Base-by-base conservation (phyloP, 2,888 invertebrate species). In the Orchestes rusci region DNA sequence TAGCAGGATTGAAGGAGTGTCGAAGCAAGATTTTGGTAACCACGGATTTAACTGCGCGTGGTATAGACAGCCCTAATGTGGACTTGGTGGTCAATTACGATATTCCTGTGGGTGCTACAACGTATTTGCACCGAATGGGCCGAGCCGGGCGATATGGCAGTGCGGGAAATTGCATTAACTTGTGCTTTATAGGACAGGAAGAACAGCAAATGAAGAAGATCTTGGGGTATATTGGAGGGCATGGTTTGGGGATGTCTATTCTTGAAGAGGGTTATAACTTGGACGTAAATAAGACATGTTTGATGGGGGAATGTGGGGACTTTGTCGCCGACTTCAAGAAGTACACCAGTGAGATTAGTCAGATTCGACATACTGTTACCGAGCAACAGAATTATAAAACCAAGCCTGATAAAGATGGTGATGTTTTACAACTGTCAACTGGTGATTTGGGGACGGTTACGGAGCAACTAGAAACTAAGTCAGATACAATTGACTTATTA, bases 31-130 rank as follows among this genome's bases (percentile, higher is more conserved):
- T 95, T 57, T 71, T 99, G 47, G 73, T 97, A 36, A 82, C 94
- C 1, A 97, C 96, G 1, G 96, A 91, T 70, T 71, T 92, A 54
- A 84, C 91, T 52, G 84, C 96, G 2, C 75, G 99, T 53, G 99
- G 99, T 8, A 87, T 99, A 52, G 97, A 99, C 73, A 89, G 87
- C 1, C 83, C 88, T 2, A 86, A 91, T 69, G 84, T 96, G 7
- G 90, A 97, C 72, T 68, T 99, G 47, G 87, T 99, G 1, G 76
- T 99, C 5, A 96, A 97, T 68, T 77, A 94, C 60, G 96, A 96
- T 64, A 71, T 88, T 19, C 92, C 97, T 1, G 61, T 62, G 51
- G 83, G 87, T 59, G 74, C 79, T 54, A 81, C 84, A 52, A 91
- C 88, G 13, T 94, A 94, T 72, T 75, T 94, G 51, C 97, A 99